Conservation (phyloP, 1,140 invertebrate genomes). For the Portunus trituberculatus region DNA sequence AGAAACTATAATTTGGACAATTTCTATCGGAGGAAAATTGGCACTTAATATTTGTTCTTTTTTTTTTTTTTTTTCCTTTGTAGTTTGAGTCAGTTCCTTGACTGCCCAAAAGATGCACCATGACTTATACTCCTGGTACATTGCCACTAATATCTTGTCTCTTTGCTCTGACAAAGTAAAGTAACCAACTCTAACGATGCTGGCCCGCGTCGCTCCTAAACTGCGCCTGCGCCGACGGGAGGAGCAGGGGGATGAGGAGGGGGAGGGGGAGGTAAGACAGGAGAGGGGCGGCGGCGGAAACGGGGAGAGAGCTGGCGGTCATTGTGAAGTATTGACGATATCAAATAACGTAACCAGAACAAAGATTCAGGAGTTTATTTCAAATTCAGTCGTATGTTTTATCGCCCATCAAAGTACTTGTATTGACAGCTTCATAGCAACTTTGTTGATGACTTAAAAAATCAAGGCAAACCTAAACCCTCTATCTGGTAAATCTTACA, state of each 20-base stretch:
- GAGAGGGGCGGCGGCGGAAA: not conserved
- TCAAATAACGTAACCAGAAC: too few relatives aligned
- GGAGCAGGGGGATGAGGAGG: slow-evolving; percentile 58
- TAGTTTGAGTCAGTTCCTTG: not conserved
- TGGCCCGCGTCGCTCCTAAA: slow-evolving; percentile 65
- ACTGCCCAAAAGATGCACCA: not conserved
- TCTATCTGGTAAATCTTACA: too few relatives aligned
- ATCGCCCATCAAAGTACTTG: too few relatives aligned
- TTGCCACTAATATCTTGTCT: not conserved
- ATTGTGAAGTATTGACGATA: not conserved
- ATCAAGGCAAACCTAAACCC: too few relatives aligned
- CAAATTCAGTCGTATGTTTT: too few relatives aligned
- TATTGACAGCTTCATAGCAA: too few relatives aligned
- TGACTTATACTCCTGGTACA: not conserved
- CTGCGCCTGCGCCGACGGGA: slow-evolving; percentile 58
- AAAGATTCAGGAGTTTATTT: too few relatives aligned
- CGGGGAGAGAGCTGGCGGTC: slow-evolving; percentile 19
- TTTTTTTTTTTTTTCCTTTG: not conserved
- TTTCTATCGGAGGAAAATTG: too few relatives aligned
- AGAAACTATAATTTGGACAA: too few relatives aligned
- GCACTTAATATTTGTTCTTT: not conserved
- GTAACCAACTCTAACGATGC: slow-evolving; percentile 38
- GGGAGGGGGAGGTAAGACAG: slow-evolving; percentile 55
- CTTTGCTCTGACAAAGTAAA: slow-evolving; percentile 34
- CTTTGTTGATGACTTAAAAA: too few relatives aligned